Evolutionary conservation across 2,113 vertebrate genomes (phyloP).

Genomic region (Monarcha castaneiventris): DNA sequence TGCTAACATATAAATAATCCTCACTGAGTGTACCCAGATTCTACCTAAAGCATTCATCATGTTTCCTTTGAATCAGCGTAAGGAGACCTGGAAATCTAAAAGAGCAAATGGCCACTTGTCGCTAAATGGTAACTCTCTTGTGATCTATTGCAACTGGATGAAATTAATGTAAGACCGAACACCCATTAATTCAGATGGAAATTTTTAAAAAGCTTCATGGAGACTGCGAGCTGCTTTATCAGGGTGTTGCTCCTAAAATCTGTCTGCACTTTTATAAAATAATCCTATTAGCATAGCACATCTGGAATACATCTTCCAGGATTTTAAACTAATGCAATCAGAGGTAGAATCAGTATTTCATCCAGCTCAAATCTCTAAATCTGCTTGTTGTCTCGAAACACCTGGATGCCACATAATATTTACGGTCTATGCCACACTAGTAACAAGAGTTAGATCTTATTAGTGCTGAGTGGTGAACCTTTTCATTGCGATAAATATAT

Average conservation of each 20-base stretch:
- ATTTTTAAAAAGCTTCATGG: neutral
- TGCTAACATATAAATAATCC: neutral
- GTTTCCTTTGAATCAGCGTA: neutral
- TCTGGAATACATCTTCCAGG: constrained; percentile 1
- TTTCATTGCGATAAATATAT: constrained; percentile 29
- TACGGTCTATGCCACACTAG: neutral
- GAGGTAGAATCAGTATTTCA: constrained; percentile 15
- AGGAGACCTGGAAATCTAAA: neutral
- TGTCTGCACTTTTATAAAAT: neutral
- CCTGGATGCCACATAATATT: neutral
- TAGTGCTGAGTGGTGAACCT: neutral
- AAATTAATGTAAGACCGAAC: neutral
- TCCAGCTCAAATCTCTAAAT: neutral
- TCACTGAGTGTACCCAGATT: neutral
- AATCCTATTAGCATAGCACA: constrained; percentile 4
- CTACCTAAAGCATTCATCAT: neutral
- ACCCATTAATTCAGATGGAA: neutral
- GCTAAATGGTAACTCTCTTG: neutral
- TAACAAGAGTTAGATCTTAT: neutral
- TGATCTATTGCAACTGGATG: neutral
- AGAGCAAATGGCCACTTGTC: neutral
- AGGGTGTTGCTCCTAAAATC: neutral
- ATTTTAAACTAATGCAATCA: constrained; percentile 3
- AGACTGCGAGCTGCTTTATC: neutral
- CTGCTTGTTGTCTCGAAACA: neutral